Base-by-base conservation (phyloP, 2,797 vertebrate genomes). In the Hafferia zeledoni region DNA sequence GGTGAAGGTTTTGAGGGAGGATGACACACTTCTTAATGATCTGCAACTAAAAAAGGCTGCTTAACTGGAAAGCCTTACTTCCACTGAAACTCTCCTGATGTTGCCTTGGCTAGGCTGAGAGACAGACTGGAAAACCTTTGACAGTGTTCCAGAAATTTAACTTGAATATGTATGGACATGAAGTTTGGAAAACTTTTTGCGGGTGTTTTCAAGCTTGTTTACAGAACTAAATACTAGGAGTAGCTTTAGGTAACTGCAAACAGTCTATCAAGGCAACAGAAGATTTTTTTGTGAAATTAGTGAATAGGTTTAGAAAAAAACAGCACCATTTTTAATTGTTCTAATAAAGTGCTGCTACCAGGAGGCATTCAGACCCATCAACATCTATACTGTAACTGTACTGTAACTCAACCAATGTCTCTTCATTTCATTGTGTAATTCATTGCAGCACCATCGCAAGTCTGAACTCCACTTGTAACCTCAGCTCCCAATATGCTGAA, bases 401-500 rank as follows among this genome's bases (percentile, higher is more conserved):
- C 33, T 57, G 53, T 35, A 82, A n/a, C 47, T 72, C 91, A 19
- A 61, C 60, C 78, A 23, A 4, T 15, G 28, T n/a, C 43, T 79
- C 44, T 41, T 52, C 31, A 12, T 70, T 94, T 84, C 84, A 46
- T 75, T 1, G 20, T 89, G 72, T 68, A 86, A 87, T 87, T 87
- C 72, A 81, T 93, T 52, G 86, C 50, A 83, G 67, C 83, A 47
- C 57, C 64, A 63, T 37, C 4, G 0, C 56, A 31, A 79, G 60
- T 30, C 46, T 84, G 92, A 87, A 15, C 81, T 89, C 75, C 33
- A 5, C 44, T 46, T 19, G 65, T 91, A 84, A 90, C 83, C 88
- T 83, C 56, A 6, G 56, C 60, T 93, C 64, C 82, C 90, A 96
- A 86, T 96, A 91, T 94, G 93, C 94, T 95, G 95, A 96, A 96